Percentiles rank a stretch among this genome's conserved stretches.
Conservation (phyloP, 1,140 invertebrate genomes). For the Probaryconus sp. region DNA sequence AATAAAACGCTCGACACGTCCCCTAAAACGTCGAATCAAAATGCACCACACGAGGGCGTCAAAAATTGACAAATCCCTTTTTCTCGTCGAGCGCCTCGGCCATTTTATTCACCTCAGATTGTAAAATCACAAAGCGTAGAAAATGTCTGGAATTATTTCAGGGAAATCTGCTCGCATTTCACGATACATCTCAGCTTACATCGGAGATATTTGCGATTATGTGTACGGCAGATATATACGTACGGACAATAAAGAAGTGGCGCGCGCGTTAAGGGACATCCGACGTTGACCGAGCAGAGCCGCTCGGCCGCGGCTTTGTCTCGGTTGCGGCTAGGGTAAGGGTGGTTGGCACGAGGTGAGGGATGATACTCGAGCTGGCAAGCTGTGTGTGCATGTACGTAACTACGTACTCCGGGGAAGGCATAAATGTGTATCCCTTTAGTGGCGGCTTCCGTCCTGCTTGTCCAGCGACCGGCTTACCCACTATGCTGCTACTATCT, state of each 20-base stretch:
- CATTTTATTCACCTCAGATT: constrained; percentile 11
- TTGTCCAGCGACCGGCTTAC: constrained; percentile 61
- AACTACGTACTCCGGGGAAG: constrained; percentile 69
- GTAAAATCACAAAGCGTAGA: constrained; percentile 13
- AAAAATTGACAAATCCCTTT: constrained; percentile 18
- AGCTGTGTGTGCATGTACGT: constrained; percentile 45
- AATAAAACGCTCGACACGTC: too few species aligned
- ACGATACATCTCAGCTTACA: constrained; percentile 15
- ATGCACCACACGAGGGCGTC: not conserved
- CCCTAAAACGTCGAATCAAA: too few species aligned
- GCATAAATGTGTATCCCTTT: constrained; percentile 73
- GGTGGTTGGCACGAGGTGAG: constrained; percentile 32
- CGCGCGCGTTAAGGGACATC: constrained; percentile 38
- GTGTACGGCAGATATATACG: constrained; percentile 45
- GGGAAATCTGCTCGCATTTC: constrained; percentile 22
- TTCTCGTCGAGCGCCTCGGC: not conserved
- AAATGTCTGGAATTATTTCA: constrained; percentile 13
- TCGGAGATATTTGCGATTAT: constrained; percentile 54
- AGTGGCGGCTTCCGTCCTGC: constrained; percentile 64
- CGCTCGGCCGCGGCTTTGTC: constrained; percentile 49
- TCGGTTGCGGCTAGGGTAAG: constrained; percentile 29
- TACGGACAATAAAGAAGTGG: constrained; percentile 53
- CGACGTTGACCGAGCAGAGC: constrained; percentile 52
- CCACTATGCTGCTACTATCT: constrained; percentile 33
- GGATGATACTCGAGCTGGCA: constrained; percentile 38